Evolutionary conservation across 2,113 vertebrate genomes (phyloP), one percentile per base, ranked within the genome.

Genomic region (Thryonomys swinderianus): DNA sequence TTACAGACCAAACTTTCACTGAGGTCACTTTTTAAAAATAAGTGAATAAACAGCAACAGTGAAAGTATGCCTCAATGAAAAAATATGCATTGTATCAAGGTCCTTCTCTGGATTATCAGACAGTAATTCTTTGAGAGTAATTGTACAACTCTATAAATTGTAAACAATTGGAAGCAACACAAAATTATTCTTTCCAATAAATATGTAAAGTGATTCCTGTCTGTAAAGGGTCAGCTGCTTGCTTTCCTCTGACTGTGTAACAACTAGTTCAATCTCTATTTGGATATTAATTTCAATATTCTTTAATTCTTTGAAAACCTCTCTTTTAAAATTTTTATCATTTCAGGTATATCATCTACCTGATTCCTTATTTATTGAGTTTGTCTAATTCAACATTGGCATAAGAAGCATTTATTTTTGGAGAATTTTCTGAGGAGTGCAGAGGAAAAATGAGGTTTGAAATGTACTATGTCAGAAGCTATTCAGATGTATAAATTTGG

Each of bases 281-380:
- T 88, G 76, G 21, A 45, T 62, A 91, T 69, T 74, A 4, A 32
- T 83, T 64, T 87, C 30, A 95, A 71, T 40, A 71, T 89, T 89
- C 53, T 55, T 92, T 95, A 88, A 67, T 12, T 78, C 40, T 27
- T 16, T 74, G 69, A 27, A 66, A 64, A 67, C 81, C 74, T 45
- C 16, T 48, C 7, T 7, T n/a, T 73, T 85, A 5, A 14, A 66
- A 12, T 55, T 61, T 76, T 91, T 73, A 80, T 8, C 53, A 93
- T 90, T 83, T 57, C 2, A 18, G 6, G n/a, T 73, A 21, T 86
- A 82, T 76, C n/a, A 62, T 90, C 53, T 85, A 18, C 62, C 21
- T 66, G 48, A n/a, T 40, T 84, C 69, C 27, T 78, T 84, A 69
- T 18, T 64, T 59, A 73, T 23, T 76, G 14, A 59, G 7, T 67